Base-by-base conservation (phyloP, 37 sponge, comb jelly and placozoan genomes). In the Mnemiopsis leidyi region DNA sequence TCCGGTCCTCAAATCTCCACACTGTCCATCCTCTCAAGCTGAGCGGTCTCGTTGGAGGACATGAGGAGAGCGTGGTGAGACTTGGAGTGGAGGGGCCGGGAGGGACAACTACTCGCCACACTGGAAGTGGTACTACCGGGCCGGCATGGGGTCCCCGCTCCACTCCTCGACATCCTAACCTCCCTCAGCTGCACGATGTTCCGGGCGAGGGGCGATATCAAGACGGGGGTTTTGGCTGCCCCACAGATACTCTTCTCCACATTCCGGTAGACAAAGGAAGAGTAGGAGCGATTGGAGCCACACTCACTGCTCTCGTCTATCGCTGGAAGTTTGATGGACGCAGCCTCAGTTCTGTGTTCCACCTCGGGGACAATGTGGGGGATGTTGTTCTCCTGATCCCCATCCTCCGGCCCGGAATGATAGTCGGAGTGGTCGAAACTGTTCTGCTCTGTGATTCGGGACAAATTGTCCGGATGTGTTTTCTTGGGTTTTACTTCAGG, bases 351-450 rank as follows among this genome's bases (percentile, higher is more conserved):
- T 21, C 61, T n/a, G 36, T 23, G 61, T 37, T 85, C 90, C 90
- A 23, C 48, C 26, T 85, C 90, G 7, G 61, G 61, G 0, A 85
- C 48, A 3, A 85, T 85, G 40, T 38, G 61, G 2, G 90, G 90
- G 29, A 40, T 39, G 26, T 85, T 40, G 3, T 39, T 38, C 61
- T 85, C 90, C 61, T 16, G 38, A 1, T 85, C 90, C 33, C 26
- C 79, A n/a, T 85, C 61, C 61, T 85, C 90, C 61, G 40, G 61
- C 9, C 61, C 90, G 1, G 61, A 40, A 29, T 85, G 90, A 61
- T 85, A 85, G 61, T 85, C 90, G n/a, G 61, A 40, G 90, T 85
- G 90, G 61, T 85, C 90, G 90, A 85, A 85, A 85, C 90, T 85
- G 90, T 85, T 85, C 48, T 85, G 90, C 36, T 85, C 90, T 33